These are phyloP conservation scores for Phataginus tricuspis DNA, from an alignment of 2,797 vertebrate species.

Conservation along the genomic window DNA sequence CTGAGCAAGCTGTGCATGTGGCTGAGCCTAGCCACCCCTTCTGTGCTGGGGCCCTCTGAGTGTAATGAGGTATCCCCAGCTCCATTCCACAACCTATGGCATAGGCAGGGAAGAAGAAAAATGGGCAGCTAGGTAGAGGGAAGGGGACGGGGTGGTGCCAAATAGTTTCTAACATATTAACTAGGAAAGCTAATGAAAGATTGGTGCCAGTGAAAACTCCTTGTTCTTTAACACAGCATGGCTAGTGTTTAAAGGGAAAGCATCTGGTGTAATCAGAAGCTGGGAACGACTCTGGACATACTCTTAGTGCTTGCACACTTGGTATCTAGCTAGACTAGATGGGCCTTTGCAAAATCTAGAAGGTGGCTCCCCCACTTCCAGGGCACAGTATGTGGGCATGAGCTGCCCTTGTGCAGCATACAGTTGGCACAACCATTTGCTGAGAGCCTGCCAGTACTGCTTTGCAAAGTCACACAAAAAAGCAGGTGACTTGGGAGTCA, in stretches of 20 bases:
- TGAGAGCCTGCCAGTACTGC: neutral
- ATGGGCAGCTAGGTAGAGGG: neutral
- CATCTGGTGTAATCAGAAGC: neutral
- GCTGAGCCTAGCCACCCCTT: neutral
- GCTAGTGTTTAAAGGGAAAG: neutral
- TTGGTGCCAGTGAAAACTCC: neutral
- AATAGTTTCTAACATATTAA: neutral
- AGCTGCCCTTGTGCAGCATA: neutral
- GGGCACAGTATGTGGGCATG: neutral
- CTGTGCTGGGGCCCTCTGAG: neutral
- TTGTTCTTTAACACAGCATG: neutral
- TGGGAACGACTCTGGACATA: neutral
- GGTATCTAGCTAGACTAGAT: fast-evolving
- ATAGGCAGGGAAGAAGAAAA: neutral
- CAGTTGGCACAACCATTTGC: neutral
- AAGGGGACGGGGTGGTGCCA: no score
- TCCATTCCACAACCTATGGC: neutral
- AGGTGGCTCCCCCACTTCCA: neutral
- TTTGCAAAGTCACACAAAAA: neutral
- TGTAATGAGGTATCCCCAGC: neutral
- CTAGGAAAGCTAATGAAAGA: neutral
- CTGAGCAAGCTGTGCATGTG: neutral
- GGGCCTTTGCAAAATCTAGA: neutral
- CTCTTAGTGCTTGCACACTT: neutral
- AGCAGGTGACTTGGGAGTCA: neutral